phyloP scores from a whole-genome alignment of 2,113 vertebrate genomes.

The Prietella phreatophila region DNA sequence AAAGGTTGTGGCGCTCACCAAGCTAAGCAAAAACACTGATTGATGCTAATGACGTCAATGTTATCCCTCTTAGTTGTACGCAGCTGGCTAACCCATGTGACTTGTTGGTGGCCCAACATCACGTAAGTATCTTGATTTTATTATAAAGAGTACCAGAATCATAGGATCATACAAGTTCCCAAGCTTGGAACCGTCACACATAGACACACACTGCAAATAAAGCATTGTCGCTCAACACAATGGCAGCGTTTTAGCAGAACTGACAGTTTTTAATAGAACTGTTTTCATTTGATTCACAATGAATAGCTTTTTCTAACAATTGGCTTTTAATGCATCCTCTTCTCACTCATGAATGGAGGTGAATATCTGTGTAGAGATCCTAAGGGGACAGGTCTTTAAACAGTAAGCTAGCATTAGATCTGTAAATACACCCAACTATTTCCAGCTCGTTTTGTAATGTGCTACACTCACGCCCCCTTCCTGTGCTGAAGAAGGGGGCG shows the following conservation, averaged over 20 bases:
- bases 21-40: background rate
- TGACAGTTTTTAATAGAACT: background rate
- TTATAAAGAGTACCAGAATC: background rate
- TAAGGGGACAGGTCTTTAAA: constrained; percentile 36
- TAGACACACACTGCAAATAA: background rate
- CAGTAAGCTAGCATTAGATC: constrained; percentile 33
- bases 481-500: constrained; percentile 52
- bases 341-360: background rate
- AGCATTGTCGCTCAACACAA: background rate
- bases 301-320: background rate
- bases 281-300: background rate
- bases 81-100: background rate
- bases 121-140: background rate
- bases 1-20: background rate
- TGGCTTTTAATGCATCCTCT: background rate
- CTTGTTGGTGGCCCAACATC: background rate
- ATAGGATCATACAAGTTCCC: background rate
- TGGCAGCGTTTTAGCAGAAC: background rate
- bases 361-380: background rate
- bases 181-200: too few relatives aligned
- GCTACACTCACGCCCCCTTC: constrained; percentile 48
- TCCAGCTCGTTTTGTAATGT: constrained; percentile 8
- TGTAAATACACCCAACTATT: constrained; percentile 40
- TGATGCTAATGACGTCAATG: background rate
- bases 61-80: background rate